Evolutionary conservation across 1,140 invertebrate species (phyloP).

Genomic region (Scaptomyza hsui): DNA sequence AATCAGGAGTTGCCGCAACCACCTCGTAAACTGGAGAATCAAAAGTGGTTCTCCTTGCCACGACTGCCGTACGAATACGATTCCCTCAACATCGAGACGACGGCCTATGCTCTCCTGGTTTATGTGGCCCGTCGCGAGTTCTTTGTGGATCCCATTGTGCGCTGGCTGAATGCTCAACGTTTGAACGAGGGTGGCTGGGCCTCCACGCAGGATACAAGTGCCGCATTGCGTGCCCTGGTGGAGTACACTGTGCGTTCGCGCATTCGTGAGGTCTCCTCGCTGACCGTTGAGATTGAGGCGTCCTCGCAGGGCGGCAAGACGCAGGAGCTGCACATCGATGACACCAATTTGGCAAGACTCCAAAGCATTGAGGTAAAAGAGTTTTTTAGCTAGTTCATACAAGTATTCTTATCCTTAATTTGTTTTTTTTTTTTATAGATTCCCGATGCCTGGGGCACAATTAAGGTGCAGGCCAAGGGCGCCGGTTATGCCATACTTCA

Average conservation of each 20-base stretch:
- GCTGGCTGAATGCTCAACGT: constrained; percentile 96
- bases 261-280: constrained; percentile 93
- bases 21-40: constrained; percentile 94
- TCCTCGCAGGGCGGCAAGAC: constrained; percentile 90
- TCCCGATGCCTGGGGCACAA: constrained; percentile 95
- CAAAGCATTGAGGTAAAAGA: constrained; percentile 89
- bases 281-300: constrained; percentile 93
- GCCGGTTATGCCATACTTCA: constrained; percentile 96
- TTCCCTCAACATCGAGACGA: constrained; percentile 95
- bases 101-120: constrained; percentile 95
- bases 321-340: constrained; percentile 88
- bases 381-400: not conserved
- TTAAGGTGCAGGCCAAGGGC: constrained; percentile 94
- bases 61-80: constrained; percentile 94
- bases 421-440: constrained; percentile 86
- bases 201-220: constrained; percentile 93
- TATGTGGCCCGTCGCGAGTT: constrained; percentile 93
- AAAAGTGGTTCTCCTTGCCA: constrained; percentile 94
- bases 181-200: constrained; percentile 97
- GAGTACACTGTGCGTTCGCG: constrained; percentile 94
- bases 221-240: constrained; percentile 94
- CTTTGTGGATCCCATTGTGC: constrained; percentile 92
- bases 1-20: constrained; percentile 90
- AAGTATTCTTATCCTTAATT: not conserved
- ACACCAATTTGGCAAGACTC: constrained; percentile 90